Percentiles rank a stretch among this genome's conserved stretches.
Conservation (phyloP, 2,113 vertebrate genomes). For the Pyrgilauda ruficollis region DNA sequence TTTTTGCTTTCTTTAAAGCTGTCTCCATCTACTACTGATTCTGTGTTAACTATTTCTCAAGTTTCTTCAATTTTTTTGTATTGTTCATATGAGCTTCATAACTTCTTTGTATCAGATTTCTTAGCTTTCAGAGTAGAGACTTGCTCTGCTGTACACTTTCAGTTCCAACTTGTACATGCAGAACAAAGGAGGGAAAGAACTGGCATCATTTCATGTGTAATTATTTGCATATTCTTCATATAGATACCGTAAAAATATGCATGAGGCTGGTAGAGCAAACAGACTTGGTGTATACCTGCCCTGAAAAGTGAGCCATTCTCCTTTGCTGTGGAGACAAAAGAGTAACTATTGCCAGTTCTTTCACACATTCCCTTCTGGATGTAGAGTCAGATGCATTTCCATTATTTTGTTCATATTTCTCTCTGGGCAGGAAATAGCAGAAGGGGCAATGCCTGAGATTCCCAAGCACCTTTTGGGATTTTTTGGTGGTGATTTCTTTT, state of each 20-base stretch:
- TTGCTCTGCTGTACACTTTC: fast-evolving
- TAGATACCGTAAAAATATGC: not conserved
- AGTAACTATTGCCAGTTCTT: fast-evolving
- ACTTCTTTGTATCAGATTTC: not conserved
- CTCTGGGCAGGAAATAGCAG: not conserved
- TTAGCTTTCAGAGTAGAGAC: not conserved
- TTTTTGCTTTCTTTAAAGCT: not conserved
- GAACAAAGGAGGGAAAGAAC: not conserved
- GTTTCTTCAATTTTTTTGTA: not conserved
- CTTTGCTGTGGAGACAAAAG: not conserved
- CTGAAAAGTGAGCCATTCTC: not conserved
- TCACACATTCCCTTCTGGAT: not conserved
- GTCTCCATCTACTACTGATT: not conserved
- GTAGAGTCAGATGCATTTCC: not conserved
- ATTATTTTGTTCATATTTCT: not conserved
- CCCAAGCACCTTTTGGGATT: not conserved
- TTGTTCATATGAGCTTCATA: not conserved
- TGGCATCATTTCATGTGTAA: not conserved
- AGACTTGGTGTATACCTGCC: not conserved
- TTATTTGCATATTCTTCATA: not conserved
- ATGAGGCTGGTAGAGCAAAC: not conserved
- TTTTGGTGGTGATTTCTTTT: not conserved
- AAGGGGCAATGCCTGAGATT: not conserved
- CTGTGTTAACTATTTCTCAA: not conserved
- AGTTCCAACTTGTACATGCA: not conserved